Conservation (phyloP, 2,888 invertebrate genomes). For the Homarus gammarus region DNA sequence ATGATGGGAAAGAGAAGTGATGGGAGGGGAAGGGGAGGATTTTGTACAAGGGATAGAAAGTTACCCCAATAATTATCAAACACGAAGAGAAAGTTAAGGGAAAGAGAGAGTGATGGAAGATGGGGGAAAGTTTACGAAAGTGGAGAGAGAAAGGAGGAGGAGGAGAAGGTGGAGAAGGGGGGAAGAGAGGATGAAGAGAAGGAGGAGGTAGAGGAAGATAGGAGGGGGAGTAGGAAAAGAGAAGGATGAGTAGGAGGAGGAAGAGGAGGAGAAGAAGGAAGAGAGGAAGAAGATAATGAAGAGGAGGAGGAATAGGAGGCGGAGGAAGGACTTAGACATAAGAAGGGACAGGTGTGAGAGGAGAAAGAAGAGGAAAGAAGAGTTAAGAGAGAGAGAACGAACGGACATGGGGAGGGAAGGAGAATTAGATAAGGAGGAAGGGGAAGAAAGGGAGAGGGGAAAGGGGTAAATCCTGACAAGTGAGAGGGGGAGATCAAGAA, state of each 20-base stretch:
- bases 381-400: neutral
- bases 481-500: neutral
- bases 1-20: too few relatives aligned
- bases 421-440: neutral
- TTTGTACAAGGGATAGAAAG: too few relatives aligned
- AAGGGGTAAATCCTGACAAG: neutral
- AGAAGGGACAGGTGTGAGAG: too few relatives aligned
- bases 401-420: neutral
- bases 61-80: too few relatives aligned
- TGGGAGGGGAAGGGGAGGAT: too few relatives aligned
- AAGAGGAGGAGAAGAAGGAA: neutral
- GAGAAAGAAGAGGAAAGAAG: neutral
- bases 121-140: too few relatives aligned
- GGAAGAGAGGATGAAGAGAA: neutral
- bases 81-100: too few relatives aligned
- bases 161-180: too few relatives aligned
- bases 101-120: too few relatives aligned
- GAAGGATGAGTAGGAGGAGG: neutral
- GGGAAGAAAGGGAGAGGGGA: neutral
- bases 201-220: neutral
- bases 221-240: too few relatives aligned
- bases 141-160: too few relatives aligned
- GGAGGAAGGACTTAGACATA: too few relatives aligned
- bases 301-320: neutral
- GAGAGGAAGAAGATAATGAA: neutral